These are phyloP conservation scores for Eulemur macaco DNA, from an alignment of 2,113 vertebrate genomes.

Conservation along the genomic window DNA sequence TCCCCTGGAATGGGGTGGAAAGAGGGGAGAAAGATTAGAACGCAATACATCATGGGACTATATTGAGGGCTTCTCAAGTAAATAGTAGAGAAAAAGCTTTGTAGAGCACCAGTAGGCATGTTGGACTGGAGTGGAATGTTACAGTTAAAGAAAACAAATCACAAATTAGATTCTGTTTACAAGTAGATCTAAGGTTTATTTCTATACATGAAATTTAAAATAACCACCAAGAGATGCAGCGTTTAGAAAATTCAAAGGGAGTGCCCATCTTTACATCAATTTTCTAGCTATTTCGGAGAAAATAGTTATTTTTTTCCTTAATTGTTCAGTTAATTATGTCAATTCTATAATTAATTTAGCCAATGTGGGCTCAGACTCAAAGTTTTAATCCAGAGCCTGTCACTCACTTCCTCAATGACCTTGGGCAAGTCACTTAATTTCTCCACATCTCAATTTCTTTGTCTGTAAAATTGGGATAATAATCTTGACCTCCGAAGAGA, in stretches of 20 bases:
- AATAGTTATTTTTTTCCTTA: conserved; percentile 51
- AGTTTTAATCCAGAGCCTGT: conserved; percentile 64
- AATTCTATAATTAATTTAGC: conserved; percentile 57
- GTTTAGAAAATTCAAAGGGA: conserved; percentile 24
- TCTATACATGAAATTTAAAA: conserved; percentile 14
- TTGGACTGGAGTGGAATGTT: not conserved
- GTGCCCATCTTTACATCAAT: not conserved
- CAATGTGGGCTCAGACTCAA: not conserved
- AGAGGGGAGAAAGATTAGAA: not conserved
- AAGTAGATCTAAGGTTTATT: not conserved
- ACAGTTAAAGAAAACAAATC: not conserved
- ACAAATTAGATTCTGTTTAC: conserved; percentile 34
- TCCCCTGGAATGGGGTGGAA: rapidly evolving
- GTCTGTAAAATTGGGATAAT: conserved; percentile 80
- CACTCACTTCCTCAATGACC: conserved; percentile 76
- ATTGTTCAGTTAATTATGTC: conserved; percentile 59
- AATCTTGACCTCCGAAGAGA: conserved; percentile 80
- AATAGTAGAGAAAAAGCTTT: not conserved
- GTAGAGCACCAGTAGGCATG: not conserved
- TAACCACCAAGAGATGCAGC: not conserved
- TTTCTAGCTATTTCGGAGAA: conserved; percentile 50
- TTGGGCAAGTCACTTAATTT: conserved; percentile 81
- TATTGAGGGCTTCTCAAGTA: not conserved
- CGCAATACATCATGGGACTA: not conserved
- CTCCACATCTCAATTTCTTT: conserved; percentile 78